A percentile compares a stretch with the other conserved stretches of the same genome.
phyloP scores from a whole-genome alignment of 1,140 invertebrate genomes.

The Dolichoris vasculosae region DNA sequence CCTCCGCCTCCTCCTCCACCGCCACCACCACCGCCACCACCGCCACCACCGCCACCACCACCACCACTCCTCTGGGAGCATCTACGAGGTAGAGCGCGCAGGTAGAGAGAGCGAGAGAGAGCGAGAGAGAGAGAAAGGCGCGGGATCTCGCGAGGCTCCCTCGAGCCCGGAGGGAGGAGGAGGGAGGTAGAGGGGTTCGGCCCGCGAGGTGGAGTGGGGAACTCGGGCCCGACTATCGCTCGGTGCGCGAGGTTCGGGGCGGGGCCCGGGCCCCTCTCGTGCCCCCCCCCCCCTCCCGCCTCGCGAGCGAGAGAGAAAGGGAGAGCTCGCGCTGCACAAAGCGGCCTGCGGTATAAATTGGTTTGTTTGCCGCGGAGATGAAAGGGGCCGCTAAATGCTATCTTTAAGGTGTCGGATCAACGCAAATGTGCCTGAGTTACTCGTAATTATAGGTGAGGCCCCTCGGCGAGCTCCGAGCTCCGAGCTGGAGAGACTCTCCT shows the following conservation, averaged over 20 bases:
- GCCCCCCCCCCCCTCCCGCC: too few species aligned
- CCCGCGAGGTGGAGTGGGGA: conserved; percentile 11
- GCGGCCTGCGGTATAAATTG: conserved; percentile 74
- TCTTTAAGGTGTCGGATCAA: conserved; percentile 76
- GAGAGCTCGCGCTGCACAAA: conserved; percentile 37
- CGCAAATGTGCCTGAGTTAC: conserved; percentile 76
- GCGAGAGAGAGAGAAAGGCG: background rate
- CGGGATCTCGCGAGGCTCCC: background rate
- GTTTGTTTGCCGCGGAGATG: conserved; percentile 76
- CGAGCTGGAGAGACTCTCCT: conserved; percentile 62
- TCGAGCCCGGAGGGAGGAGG: background rate
- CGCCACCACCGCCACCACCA: too few species aligned
- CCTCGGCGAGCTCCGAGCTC: conserved; percentile 60
- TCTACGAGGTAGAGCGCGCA: background rate
- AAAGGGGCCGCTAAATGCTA: conserved; percentile 76
- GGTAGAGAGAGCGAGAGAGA: conserved; percentile 1
- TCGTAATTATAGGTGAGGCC: conserved; percentile 73
- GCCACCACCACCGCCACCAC: background rate
- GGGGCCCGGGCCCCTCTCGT: conserved; percentile 40
- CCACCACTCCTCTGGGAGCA: background rate
- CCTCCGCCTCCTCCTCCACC: background rate
- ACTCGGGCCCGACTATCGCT: conserved; percentile 48
- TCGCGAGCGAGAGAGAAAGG: background rate
- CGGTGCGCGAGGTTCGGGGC: conserved; percentile 25
- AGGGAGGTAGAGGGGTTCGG: background rate